Base-by-base conservation (phyloP, 30 jellyfish, hydroid and myxozoan genomes). In the Cassiopea andromeda region DNA sequence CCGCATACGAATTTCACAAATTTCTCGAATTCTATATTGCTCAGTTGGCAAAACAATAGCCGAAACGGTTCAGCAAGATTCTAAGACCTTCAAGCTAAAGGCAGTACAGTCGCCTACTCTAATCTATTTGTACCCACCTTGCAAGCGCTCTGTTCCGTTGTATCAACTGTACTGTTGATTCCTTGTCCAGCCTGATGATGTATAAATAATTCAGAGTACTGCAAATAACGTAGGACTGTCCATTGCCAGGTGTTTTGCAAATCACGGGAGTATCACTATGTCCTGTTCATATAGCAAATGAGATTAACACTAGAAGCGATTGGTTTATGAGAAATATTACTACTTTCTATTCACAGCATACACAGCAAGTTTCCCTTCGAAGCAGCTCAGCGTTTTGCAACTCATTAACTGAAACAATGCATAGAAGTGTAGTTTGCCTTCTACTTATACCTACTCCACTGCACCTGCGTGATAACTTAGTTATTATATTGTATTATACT, bases 191-290 rank as follows among this genome's bases (percentile, higher is more conserved):
- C 77, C 89, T 86, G 77, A 61, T 84, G 84, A 60, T 69, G 91
- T 64, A 86, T 86, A 38, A 86, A 86, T 86, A 38, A 86, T 86
- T 86, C 83, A 86, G 59, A 16, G 81, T 68, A n/a, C 46, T 44
- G 14, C 77, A 59, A 43, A 73, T 48, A 59, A 14, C 69, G 64
- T 10, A 54, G 84, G 76, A 83, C 84, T 45, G 72, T 86, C 80
- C 77, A 27, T 38, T 16, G 89, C 94, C 94, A 86, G 94, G 81
- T 86, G 94, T 86, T 77, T 75, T 13, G 82, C 13, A 86, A 86
- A 86, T 86, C 94, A 85, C 87, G 7, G 48, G 84, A 77, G 89
- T 86, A 78, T 86, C 94, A 86, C 89, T 75, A 86, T 86, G 84
- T 76, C 87, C 66, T 75, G 80, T 85, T 60, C 87, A 48, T 69